These are phyloP conservation scores for Vanessa atalanta DNA, from an alignment of 1,140 invertebrate genomes.

Conservation along the genomic window DNA sequence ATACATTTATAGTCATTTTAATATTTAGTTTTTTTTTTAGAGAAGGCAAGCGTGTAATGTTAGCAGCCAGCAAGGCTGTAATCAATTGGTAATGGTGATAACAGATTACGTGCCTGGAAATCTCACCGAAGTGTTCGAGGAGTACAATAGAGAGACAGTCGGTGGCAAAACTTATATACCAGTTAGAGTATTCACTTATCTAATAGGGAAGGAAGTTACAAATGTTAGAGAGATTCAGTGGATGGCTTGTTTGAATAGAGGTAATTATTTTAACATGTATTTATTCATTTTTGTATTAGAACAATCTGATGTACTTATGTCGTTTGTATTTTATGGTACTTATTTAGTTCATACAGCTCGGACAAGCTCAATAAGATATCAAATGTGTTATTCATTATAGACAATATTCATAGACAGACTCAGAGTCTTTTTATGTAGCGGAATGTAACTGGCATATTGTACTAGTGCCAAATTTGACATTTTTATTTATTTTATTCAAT, in stretches of 20 bases:
- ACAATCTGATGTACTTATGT: too few relatives aligned
- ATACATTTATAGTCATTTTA: neutral
- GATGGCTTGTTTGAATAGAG: slow-evolving; percentile 98
- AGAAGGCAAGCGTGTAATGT: slow-evolving; percentile 79
- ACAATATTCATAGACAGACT: too few relatives aligned
- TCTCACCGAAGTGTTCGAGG: slow-evolving; percentile 92
- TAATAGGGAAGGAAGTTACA: slow-evolving; percentile 97
- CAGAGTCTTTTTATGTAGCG: too few relatives aligned
- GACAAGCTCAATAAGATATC: too few relatives aligned
- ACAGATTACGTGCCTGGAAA: slow-evolving; percentile 98
- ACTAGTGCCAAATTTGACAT: too few relatives aligned
- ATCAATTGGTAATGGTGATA: slow-evolving; percentile 99
- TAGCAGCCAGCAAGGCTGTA: slow-evolving; percentile 86
- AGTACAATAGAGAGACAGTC: slow-evolving; percentile 89
- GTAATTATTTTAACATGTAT: slow-evolving; percentile 64
- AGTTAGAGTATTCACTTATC: slow-evolving; percentile 97
- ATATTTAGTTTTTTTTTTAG: slow-evolving; percentile 39
- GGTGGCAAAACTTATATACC: slow-evolving; percentile 83
- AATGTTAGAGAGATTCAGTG: slow-evolving; percentile 94
- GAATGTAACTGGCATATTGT: too few relatives aligned
- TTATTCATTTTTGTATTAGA: neutral
- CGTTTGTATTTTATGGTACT: too few relatives aligned
- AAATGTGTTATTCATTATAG: too few relatives aligned
- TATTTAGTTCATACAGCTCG: too few relatives aligned
- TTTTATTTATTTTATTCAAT: neutral